A percentile compares a stretch with the other conserved stretches of the same genome.
Conservation (phyloP, 30 jellyfish, hydroid and myxozoan genomes). For the Nemopilema nomurai region DNA sequence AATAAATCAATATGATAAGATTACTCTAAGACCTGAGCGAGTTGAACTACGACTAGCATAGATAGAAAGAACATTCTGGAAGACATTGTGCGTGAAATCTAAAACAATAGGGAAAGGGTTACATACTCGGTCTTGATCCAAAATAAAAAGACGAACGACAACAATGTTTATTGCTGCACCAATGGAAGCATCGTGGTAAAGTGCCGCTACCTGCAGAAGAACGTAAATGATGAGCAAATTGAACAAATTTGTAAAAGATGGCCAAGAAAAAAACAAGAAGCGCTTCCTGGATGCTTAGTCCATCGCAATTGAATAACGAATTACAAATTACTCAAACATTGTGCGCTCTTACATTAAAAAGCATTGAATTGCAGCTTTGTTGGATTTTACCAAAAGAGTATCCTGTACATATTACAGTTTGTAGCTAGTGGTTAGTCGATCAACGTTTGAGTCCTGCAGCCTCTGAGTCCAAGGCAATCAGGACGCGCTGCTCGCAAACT, state of each 20-base stretch:
- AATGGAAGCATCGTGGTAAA: constrained; percentile 83
- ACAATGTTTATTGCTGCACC: constrained; percentile 83
- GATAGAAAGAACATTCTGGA: background rate
- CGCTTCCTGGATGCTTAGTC: background rate
- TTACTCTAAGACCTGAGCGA: no score
- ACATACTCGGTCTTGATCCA: constrained; percentile 66
- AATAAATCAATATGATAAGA: no score
- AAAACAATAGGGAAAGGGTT: background rate
- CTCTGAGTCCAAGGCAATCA: no score
- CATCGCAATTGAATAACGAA: no score
- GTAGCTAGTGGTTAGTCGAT: no score
- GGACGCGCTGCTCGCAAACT: no score
- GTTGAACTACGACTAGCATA: background rate
- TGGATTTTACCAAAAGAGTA: no score
- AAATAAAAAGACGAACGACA: constrained; percentile 59
- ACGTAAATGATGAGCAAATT: background rate
- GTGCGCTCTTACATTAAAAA: no score
- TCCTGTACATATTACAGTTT: no score
- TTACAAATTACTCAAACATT: no score
- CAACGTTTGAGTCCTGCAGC: no score
- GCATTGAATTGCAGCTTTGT: no score
- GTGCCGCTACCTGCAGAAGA: constrained; percentile 66
- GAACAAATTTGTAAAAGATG: background rate
- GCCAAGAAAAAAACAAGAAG: background rate
- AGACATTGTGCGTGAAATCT: background rate